Evolutionary conservation across 1,140 invertebrate genomes (phyloP).

Genomic region (Nasonia giraulti): DNA sequence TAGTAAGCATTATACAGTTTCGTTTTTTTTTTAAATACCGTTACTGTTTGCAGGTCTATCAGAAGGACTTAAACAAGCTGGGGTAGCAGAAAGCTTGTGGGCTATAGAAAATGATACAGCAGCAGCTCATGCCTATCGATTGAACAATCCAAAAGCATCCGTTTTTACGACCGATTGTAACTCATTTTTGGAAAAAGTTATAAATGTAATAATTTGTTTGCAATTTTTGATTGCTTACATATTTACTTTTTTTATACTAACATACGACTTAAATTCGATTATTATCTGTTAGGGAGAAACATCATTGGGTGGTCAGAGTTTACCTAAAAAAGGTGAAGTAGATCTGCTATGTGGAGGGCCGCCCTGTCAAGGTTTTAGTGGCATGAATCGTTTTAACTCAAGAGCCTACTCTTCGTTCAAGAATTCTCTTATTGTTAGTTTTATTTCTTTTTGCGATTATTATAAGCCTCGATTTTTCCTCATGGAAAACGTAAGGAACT

Average conservation of each 20-base stretch:
- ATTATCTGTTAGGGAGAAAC: slow-evolving; percentile 69
- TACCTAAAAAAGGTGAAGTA: slow-evolving; percentile 88
- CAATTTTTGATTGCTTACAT: not conserved
- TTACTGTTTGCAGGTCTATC: slow-evolving; percentile 72
- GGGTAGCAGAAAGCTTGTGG: slow-evolving; percentile 83
- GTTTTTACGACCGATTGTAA: slow-evolving; percentile 92
- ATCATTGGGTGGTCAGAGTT: slow-evolving; percentile 76
- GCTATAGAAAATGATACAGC: slow-evolving; percentile 88
- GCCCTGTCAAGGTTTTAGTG: slow-evolving; percentile 94
- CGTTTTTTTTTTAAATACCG: not conserved
- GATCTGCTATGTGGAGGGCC: slow-evolving; percentile 91
- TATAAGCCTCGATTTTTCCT: slow-evolving; percentile 90
- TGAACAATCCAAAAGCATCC: slow-evolving; percentile 84
- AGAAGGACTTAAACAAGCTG: slow-evolving; percentile 83
- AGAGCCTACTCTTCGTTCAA: slow-evolving; percentile 92
- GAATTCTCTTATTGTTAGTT: slow-evolving; percentile 91
- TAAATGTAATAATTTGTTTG: slow-evolving; percentile 58
- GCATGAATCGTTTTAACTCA: slow-evolving; percentile 92
- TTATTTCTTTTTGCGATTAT: slow-evolving; percentile 90
- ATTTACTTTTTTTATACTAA: too few relatives aligned
- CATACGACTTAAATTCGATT: too few relatives aligned
- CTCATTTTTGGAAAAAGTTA: slow-evolving; percentile 76
- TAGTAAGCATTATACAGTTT: not conserved
- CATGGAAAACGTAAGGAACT: slow-evolving; percentile 92
- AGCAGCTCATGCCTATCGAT: slow-evolving; percentile 86